A percentile compares a stretch with the other conserved stretches of the same genome.
phyloP scores from a whole-genome alignment of 2,888 invertebrate species.

The Cephus sareptanus region DNA sequence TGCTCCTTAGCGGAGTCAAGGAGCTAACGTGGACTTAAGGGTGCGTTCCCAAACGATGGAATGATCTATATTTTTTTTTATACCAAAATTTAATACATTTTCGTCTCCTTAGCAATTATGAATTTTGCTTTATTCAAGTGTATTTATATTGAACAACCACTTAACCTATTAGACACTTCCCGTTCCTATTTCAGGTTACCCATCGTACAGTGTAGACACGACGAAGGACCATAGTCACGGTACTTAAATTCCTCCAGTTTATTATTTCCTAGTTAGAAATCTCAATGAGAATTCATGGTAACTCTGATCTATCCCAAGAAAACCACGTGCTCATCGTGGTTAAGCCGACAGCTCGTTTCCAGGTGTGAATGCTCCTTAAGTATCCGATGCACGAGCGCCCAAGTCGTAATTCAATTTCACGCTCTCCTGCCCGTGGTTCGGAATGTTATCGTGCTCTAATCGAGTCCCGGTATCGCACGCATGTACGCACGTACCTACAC shows the following conservation, averaged over 20 bases:
- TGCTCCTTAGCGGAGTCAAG: not conserved
- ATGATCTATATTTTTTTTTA: not conserved
- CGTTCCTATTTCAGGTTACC: not conserved
- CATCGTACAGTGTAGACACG: not conserved
- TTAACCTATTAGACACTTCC: not conserved
- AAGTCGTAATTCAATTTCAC: constrained; percentile 50
- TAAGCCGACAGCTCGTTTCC: constrained; percentile 3
- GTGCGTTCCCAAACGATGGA: not conserved
- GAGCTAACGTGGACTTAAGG: not conserved
- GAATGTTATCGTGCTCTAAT: constrained; percentile 42
- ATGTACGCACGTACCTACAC: not conserved
- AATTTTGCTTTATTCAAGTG: not conserved
- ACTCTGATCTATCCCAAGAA: not conserved
- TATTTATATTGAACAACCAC: not conserved
- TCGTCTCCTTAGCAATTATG: not conserved
- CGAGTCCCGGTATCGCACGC: constrained; percentile 29
- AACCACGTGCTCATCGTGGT: not conserved
- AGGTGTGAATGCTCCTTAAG: constrained; percentile 17
- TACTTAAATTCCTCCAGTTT: not conserved
- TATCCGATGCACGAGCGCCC: constrained; percentile 27
- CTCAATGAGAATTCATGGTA: not conserved
- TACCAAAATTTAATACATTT: not conserved
- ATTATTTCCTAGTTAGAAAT: not conserved
- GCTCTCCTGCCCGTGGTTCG: constrained; percentile 39
- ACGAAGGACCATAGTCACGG: not conserved